Base-by-base conservation (phyloP, 2,888 invertebrate species). In the Drosophila anceps region DNA sequence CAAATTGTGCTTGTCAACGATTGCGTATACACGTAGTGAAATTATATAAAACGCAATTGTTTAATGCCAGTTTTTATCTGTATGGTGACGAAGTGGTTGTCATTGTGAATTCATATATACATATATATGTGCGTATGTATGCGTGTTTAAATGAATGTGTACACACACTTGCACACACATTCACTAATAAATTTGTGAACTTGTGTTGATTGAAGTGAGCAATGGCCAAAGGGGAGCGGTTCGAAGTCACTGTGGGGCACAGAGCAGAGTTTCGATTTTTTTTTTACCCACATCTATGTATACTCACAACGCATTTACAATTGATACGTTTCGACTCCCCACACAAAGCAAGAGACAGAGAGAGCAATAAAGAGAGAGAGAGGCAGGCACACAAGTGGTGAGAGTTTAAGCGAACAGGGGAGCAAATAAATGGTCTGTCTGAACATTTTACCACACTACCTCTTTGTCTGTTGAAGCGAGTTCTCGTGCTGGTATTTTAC, bases 81-180 rank as follows among this genome's bases (percentile, higher is more conserved):
- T 58, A 61, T 76, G 84, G 82, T 88, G 89, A 88, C 84, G 87
- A 88, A 85, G 84, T 84, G 84, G 84, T 84, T 84, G 84, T 89
- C 89, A 84, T 87, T 84, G 83, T 88, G 80, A 77, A 75, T 81
- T 80, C 57, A 81, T 65, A 64, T 76, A 69, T 59, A 71, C 58
- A n/a, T 39, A 37, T 29, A 29, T 48, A 62, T 65, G 46, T 76
- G 68, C 13, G 41, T 81, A 46, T 53, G 44, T 44, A 64, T 73
- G 67, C 67, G 66, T 81, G 65, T 46, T 50, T 69, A 29, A 58
- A 53, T 70, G 65, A 59, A 37, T 78, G 60, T 60, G 31, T 62
- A 35, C 27, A 48, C 35, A 50, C 8, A 27, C 46, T 29, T n/a
- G 24, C 48, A 48, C 20, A 62, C 62, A 69, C 59, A 58, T 44